phyloP scores from a whole-genome alignment of 2,888 invertebrate genomes.

The Microplitis deprimator region DNA sequence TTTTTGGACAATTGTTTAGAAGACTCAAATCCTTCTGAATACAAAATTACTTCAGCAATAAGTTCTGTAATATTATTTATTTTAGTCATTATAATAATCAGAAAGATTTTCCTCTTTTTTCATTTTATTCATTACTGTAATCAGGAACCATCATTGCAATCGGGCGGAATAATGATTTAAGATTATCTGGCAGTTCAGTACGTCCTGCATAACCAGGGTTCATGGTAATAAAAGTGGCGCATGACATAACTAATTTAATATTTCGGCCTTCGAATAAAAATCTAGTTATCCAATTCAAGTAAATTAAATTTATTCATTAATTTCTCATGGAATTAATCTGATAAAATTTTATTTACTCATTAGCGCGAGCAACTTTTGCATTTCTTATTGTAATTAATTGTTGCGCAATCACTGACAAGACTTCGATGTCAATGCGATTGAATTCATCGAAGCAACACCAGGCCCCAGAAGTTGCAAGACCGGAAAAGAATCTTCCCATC shows the following conservation, averaged over 20 bases:
- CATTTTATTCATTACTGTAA: constrained; percentile 76
- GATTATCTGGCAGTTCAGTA: constrained; percentile 90
- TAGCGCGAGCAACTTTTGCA: constrained; percentile 81
- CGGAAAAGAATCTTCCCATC: constrained; percentile 94
- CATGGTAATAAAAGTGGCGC: constrained; percentile 93
- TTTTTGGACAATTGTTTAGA: constrained; percentile 90
- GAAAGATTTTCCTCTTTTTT: background rate
- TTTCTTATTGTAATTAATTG: constrained; percentile 90
- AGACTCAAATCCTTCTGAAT: constrained; percentile 93
- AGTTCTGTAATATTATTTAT: constrained; percentile 74
- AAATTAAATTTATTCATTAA: background rate
- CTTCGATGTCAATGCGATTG: constrained; percentile 92
- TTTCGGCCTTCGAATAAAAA: constrained; percentile 93
- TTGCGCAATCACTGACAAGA: constrained; percentile 90
- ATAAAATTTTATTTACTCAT: constrained; percentile 67
- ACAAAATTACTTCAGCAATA: constrained; percentile 93
- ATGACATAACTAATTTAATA: constrained; percentile 85
- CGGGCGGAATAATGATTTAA: constrained; percentile 89
- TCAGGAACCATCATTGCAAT: constrained; percentile 95
- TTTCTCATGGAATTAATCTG: constrained; percentile 2
- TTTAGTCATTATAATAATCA: constrained; percentile 5
- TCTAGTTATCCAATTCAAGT: constrained; percentile 60
- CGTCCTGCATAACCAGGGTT: constrained; percentile 93
- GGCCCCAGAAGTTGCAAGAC: constrained; percentile 89
- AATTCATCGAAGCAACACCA: constrained; percentile 96